Percentiles rank a stretch among this genome's conserved stretches.
Evolutionary conservation across 1,140 invertebrate species (phyloP).

Genomic region (Varroa destructor): DNA sequence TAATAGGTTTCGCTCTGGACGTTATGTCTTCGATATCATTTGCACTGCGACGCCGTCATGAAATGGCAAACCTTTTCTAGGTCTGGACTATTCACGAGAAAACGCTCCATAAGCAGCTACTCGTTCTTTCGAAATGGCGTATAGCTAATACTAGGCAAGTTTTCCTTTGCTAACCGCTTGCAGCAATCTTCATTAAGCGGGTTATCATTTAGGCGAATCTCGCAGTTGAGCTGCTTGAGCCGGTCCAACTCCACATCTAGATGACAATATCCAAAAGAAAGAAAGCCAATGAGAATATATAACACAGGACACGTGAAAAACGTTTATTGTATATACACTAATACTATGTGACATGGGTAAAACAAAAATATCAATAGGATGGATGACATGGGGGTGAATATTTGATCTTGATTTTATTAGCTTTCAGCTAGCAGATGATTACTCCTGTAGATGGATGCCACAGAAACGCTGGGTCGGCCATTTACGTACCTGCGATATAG

Average conservation of each 20-base stretch:
- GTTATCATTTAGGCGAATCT: constrained; percentile 10
- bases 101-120: background rate
- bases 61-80: too few species aligned
- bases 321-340: too few species aligned
- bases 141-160: constrained; percentile 9
- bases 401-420: too few species aligned
- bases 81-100: too few species aligned
- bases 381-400: too few species aligned
- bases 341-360: too few species aligned
- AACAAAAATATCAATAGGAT: too few species aligned
- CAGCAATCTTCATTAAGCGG: background rate
- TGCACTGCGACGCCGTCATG: too few species aligned
- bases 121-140: background rate
- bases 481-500: constrained; percentile 56
- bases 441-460: background rate
- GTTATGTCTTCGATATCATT: too few species aligned
- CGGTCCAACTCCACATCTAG: constrained; percentile 17
- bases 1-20: too few species aligned
- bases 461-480: background rate
- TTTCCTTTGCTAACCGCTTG: constrained; percentile 12
- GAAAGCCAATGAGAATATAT: too few species aligned
- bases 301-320: too few species aligned
- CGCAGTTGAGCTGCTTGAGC: constrained; percentile 18
- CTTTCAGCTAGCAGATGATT: background rate
- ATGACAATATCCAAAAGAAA: background rate